phyloP scores from a whole-genome alignment of 2,888 invertebrate genomes.

The Caenorhabditis doughertyi region DNA sequence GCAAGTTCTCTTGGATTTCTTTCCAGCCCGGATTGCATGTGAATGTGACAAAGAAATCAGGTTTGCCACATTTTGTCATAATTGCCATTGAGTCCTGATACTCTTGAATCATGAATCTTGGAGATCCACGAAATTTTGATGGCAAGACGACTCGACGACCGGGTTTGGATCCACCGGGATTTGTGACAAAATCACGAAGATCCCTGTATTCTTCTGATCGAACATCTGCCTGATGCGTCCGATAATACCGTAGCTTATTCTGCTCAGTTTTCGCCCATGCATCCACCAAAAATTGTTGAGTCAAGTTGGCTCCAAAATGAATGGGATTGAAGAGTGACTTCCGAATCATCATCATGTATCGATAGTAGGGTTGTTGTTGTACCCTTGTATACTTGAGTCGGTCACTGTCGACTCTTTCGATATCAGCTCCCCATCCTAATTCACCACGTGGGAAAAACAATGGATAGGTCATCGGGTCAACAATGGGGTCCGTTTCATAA shows the following conservation, averaged over 20 bases:
- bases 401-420: not conserved
- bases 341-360: not conserved
- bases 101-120: conserved; percentile 80
- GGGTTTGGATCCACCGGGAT: not conserved
- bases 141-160: conserved; percentile 78
- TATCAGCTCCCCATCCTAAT: conserved; percentile 69
- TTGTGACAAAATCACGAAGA: conserved; percentile 68
- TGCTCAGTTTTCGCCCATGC: conserved; percentile 77
- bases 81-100: conserved; percentile 73
- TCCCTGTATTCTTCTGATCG: conserved; percentile 75
- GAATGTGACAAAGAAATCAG: conserved; percentile 62
- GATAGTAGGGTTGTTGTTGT: conserved; percentile 14
- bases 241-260: conserved; percentile 80
- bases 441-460: conserved; percentile 80
- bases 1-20: conserved; percentile 77
- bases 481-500: conserved; percentile 79
- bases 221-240: conserved; percentile 81
- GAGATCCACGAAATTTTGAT: conserved; percentile 79
- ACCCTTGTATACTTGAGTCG: no score
- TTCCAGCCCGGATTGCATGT: conserved; percentile 82
- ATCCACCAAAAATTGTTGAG: conserved; percentile 83
- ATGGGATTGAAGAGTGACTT: conserved; percentile 73
- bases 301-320: conserved; percentile 76
- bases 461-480: conserved; percentile 83
- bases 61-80: conserved; percentile 74